Conservation (phyloP, 2,797 vertebrate genomes). For the Loriculus beryllinus region DNA sequence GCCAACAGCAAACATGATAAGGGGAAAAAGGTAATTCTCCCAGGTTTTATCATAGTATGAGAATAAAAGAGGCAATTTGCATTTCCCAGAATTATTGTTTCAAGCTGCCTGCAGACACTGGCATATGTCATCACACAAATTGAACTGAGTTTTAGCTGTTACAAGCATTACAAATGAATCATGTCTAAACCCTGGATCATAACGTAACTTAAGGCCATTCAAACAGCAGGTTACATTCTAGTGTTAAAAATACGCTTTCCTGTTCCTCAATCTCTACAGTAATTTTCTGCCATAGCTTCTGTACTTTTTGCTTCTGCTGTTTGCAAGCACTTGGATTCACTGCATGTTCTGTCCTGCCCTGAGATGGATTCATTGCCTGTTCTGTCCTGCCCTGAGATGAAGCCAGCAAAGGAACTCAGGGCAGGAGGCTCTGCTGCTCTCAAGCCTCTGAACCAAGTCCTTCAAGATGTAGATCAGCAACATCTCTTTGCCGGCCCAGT, state of each 20-base stretch:
- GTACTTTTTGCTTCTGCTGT: not conserved
- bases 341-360: not conserved
- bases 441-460: not conserved
- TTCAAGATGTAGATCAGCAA: not conserved
- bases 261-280: not conserved
- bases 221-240: not conserved
- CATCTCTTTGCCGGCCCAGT: not conserved
- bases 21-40: not conserved
- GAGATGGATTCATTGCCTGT: rapidly evolving
- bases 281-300: not conserved
- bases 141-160: not conserved
- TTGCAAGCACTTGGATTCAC: not conserved
- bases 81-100: not conserved
- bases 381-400: not conserved
- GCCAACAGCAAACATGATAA: not conserved
- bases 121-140: not conserved
- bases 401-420: rapidly evolving
- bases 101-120: not conserved
- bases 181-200: not conserved
- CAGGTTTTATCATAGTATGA: not conserved
- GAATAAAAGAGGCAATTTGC: not conserved
- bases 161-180: not conserved
- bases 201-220: not conserved
- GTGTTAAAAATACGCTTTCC: not conserved
- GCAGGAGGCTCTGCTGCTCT: not conserved